Conservation (phyloP, 2,797 vertebrate genomes). For the Hoplostethus atlanticus region DNA sequence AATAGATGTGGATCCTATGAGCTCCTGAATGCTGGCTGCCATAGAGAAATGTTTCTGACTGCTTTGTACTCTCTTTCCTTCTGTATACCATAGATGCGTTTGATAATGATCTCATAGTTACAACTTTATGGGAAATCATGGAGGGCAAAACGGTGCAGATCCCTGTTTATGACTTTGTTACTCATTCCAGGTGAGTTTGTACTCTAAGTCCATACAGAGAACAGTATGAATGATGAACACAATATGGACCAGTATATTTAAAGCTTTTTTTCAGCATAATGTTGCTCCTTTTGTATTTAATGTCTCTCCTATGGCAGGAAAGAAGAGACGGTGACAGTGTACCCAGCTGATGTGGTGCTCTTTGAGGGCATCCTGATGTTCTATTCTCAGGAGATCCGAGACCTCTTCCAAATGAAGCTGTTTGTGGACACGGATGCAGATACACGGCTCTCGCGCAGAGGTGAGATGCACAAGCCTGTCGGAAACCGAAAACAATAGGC, state of each 20-base stretch:
- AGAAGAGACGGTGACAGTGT: slow-evolving; percentile 90
- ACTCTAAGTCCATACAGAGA: neutral
- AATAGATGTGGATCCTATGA: neutral
- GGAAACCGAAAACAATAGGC: neutral
- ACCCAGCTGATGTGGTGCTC: slow-evolving; percentile 94
- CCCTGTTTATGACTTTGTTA: slow-evolving; percentile 95
- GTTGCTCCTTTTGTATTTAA: no score
- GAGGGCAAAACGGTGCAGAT: slow-evolving; percentile 93
- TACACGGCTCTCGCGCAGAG: slow-evolving; percentile 93
- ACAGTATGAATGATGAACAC: no score
- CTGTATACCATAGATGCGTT: slow-evolving; percentile 88
- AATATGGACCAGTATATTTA: no score
- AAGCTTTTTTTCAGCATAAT: neutral
- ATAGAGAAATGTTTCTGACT: neutral
- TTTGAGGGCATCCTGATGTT: slow-evolving; percentile 95
- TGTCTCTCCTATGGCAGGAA: slow-evolving; percentile 81
- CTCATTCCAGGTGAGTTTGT: slow-evolving; percentile 89
- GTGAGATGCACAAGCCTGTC: slow-evolving; percentile 70
- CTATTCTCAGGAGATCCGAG: slow-evolving; percentile 92
- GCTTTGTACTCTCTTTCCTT: slow-evolving; percentile 27
- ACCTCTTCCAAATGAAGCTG: slow-evolving; percentile 96
- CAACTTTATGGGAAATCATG: slow-evolving; percentile 90
- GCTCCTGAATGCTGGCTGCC: neutral
- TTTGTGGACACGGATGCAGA: slow-evolving; percentile 95
- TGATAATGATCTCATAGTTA: slow-evolving; percentile 92